Base-by-base conservation (phyloP, 2,113 vertebrate species). In the Circaetus gallicus region DNA sequence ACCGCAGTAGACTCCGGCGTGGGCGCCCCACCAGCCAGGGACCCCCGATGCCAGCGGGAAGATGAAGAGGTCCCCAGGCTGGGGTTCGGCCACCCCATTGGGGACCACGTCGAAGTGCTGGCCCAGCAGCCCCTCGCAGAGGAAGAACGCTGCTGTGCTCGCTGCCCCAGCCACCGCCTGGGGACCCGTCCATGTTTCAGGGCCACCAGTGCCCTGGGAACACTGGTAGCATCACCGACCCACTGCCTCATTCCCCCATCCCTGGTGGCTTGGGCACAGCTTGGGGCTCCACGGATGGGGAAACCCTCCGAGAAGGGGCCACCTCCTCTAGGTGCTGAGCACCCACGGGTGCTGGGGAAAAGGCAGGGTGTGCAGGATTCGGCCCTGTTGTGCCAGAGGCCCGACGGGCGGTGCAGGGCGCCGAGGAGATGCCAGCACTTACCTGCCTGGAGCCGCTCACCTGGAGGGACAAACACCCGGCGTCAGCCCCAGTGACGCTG, bases 11-110 rank as follows among this genome's bases (percentile, higher is more conserved):
- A 97, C 1, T 2, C 94, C 93, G 0, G 93, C 93, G 0, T 96
- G 95, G 70, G 61, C 38, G 0, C 86, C 81, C 83, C 95, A 96
- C 94, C 89, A 96, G n/a, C 83, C 40, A 1, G 61, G 61, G 13
- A 61, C 31, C 1, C 19, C 17, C 0, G 59, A 92, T 38, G 80
- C 42, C 76, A 96, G 83, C 0, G 91, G 95, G 77, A 97, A 97
- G 61, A 97, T 95, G 84, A 97, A 97, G 91, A 97, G 95, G 36
- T 97, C 96, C 20, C 96, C 94, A 0, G 52, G 93, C 43, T 94
- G 81, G 61, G 95, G 94, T 69, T 96, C 13, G 0, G 56, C 61
- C 38, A 28, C 40, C 13, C 95, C 96, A 1, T 93, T 7, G 10
- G 93, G 84, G 38, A 96, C 84, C 8, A 38, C 0, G 0, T 69